A percentile compares a stretch with the other conserved stretches of the same genome.
phyloP scores from a whole-genome alignment of 2,888 invertebrate species.

The Tetragnatha montana region DNA sequence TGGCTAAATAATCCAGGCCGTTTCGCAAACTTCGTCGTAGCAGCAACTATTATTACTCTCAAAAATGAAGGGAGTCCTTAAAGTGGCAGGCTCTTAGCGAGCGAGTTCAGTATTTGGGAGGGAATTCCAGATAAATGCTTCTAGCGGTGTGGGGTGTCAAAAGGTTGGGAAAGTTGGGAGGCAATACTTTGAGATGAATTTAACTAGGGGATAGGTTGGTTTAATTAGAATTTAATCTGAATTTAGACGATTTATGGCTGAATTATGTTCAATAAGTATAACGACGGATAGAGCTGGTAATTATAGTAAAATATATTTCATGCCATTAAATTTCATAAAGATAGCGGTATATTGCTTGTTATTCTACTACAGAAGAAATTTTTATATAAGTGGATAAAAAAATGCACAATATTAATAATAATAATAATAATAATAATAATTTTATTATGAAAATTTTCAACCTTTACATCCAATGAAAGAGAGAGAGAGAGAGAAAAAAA shows the following conservation, averaged over 20 bases:
- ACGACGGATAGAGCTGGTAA: too few species aligned
- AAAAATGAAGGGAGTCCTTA: not conserved
- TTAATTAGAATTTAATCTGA: not conserved
- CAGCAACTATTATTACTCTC: not conserved
- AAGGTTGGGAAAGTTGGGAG: not conserved
- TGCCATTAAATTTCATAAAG: too few species aligned
- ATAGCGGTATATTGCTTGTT: too few species aligned
- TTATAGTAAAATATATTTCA: too few species aligned
- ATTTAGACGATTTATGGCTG: not conserved
- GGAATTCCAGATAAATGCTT: slow-evolving; percentile 6
- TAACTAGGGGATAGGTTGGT: not conserved
- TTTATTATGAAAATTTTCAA: too few species aligned
- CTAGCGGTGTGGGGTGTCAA: not conserved
- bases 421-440: too few species aligned
- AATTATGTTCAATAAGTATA: too few species aligned
- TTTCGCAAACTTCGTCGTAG: slow-evolving; percentile 5
- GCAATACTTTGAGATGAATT: not conserved
- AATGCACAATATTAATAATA: too few species aligned
- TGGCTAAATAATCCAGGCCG: slow-evolving; percentile 29
- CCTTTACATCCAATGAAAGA: too few species aligned
- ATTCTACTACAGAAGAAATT: too few species aligned
- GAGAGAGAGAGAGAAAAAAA: too few species aligned
- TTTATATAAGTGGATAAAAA: too few species aligned
- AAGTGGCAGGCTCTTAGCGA: not conserved
- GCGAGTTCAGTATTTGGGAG: slow-evolving; percentile 1